Evolutionary conservation across 2,113 vertebrate genomes (phyloP).

Genomic region (Turnix velox): DNA sequence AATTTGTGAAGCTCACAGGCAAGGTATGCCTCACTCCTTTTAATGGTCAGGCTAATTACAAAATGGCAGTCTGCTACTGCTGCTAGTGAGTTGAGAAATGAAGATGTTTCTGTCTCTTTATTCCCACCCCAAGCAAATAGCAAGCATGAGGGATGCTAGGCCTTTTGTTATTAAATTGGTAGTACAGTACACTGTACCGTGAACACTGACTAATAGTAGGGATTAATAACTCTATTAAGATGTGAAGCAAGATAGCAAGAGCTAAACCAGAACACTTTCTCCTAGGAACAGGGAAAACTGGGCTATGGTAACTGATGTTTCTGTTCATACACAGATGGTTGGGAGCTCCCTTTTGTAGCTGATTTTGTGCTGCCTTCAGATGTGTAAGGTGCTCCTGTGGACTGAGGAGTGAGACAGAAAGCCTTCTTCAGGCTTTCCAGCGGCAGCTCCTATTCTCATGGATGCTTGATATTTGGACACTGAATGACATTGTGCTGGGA

Average conservation of each 20-base stretch:
- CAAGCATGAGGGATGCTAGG: background rate
- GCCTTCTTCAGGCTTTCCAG: background rate
- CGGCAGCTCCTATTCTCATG: background rate
- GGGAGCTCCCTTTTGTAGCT: background rate
- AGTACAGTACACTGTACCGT: background rate
- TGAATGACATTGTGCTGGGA: conserved; percentile 25
- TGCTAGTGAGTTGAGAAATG: background rate
- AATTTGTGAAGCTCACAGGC: background rate
- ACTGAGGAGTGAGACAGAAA: background rate
- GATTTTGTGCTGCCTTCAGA: background rate
- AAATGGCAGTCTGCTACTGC: background rate
- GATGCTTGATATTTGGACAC: conserved; percentile 15
- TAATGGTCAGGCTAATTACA: background rate
- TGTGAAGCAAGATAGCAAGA: background rate
- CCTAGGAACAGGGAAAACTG: background rate
- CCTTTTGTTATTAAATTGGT: background rate
- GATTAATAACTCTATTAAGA: background rate
- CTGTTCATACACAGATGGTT: background rate
- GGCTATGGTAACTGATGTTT: background rate
- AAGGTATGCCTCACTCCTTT: background rate
- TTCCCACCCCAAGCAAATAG: background rate
- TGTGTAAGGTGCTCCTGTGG: background rate
- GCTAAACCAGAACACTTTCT: background rate
- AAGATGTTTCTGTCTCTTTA: background rate
- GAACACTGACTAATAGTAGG: background rate